phyloP scores from a whole-genome alignment of 2,113 vertebrate species.

The Chauna torquata region DNA sequence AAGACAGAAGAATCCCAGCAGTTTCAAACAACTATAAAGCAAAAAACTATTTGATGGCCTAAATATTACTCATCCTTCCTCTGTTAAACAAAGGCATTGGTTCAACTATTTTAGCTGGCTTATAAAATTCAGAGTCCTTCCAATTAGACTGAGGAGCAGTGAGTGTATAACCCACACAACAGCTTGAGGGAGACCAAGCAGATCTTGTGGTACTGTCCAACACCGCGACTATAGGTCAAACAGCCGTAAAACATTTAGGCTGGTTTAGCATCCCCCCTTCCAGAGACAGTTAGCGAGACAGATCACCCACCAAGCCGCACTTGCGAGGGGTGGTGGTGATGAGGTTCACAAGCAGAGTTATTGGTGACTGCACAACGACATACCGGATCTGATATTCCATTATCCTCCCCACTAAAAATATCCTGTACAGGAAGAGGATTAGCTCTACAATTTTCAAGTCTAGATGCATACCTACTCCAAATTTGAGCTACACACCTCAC shows the following conservation, averaged over 20 bases:
- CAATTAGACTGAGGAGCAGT: background rate
- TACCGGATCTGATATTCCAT: background rate
- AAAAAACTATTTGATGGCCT: slow-evolving; percentile 5
- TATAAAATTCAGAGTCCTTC: background rate
- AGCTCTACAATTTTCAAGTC: background rate
- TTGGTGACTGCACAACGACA: background rate
- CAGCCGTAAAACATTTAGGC: background rate
- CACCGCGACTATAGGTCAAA: background rate
- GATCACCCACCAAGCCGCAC: background rate
- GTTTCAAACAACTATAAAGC: background rate
- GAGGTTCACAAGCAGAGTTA: background rate
- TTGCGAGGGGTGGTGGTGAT: rapidly evolving
- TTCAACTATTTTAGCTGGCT: slow-evolving; percentile 44
- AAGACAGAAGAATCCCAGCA: background rate
- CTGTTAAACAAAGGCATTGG: slow-evolving; percentile 14
- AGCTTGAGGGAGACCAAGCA: background rate
- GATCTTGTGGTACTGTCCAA: background rate
- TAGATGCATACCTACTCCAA: background rate
- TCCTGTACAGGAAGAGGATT: background rate
- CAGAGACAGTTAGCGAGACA: background rate
- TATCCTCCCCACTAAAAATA: background rate
- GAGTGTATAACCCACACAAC: background rate
- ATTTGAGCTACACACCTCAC: background rate
- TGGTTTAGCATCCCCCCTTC: background rate
- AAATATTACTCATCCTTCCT: background rate